phyloP scores from a whole-genome alignment of 1,140 invertebrate species.

The Melipona quadrifasciata region DNA sequence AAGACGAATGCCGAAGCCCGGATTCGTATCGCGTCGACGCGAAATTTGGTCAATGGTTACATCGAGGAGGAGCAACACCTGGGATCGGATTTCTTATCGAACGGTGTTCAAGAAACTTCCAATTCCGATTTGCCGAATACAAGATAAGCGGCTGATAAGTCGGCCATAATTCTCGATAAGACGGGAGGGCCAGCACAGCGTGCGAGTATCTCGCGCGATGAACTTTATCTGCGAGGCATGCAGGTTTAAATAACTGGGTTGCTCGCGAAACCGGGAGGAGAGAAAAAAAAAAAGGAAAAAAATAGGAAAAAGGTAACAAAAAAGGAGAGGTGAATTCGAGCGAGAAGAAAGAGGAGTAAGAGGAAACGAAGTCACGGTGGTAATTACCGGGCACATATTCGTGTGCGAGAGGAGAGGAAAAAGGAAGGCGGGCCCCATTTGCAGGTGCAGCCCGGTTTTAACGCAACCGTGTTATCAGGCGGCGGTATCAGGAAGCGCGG shows the following conservation, averaged over 20 bases:
- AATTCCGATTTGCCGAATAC: constrained; percentile 42
- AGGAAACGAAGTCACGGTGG: not conserved
- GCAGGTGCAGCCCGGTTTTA: constrained; percentile 62
- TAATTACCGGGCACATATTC: constrained; percentile 23
- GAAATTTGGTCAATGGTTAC: constrained; percentile 5
- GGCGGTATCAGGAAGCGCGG: constrained; percentile 65
- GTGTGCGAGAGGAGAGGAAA: not conserved
- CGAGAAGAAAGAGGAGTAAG: not conserved
- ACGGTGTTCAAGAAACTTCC: constrained; percentile 16
- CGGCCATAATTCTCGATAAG: constrained; percentile 26
- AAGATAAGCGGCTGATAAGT: constrained; percentile 39
- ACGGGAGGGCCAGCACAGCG: not conserved
- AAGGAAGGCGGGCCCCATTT: constrained; percentile 39
- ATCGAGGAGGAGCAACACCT: not conserved
- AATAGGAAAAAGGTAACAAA: too few relatives aligned
- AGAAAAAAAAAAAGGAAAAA: not conserved
- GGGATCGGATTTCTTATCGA: constrained; percentile 29
- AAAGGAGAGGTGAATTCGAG: not conserved
- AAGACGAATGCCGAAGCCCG: not conserved
- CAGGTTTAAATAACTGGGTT: not conserved
- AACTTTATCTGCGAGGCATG: constrained; percentile 29
- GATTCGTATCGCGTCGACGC: constrained; percentile 7
- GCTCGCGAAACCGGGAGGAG: not conserved
- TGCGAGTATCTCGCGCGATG: not conserved
- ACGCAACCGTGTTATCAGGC: constrained; percentile 52